Percentiles rank a stretch among this genome's conserved stretches.
Conservation (phyloP, 2,797 vertebrate genomes). For the Mergus octosetaceus region DNA sequence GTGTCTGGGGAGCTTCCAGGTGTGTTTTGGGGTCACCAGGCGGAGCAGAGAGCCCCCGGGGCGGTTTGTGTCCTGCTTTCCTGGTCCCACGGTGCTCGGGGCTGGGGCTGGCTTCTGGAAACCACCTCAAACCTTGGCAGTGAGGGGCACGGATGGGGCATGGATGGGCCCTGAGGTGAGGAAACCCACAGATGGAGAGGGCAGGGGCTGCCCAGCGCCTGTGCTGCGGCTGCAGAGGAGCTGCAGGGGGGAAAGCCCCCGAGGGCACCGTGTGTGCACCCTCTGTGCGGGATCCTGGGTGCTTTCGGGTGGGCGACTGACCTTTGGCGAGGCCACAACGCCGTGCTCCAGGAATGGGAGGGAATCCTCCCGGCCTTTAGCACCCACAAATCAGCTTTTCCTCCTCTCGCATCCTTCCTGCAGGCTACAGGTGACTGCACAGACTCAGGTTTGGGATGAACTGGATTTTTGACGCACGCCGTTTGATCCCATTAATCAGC, state of each 20-base stretch:
- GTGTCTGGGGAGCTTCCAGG: not conserved
- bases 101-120: not conserved
- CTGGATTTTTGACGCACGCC: not conserved
- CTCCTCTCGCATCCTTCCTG: conserved; percentile 23
- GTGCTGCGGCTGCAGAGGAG: too few relatives aligned
- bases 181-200: accelerated
- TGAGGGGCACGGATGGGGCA: accelerated
- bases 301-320: not conserved
- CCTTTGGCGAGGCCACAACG: not conserved
- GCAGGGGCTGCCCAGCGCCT: not conserved
- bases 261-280: not conserved
- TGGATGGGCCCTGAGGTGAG: accelerated
- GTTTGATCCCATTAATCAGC: not conserved
- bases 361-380: not conserved
- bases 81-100: accelerated
- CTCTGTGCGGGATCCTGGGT: not conserved
- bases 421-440: not conserved
- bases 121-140: not conserved
- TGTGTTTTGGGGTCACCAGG: not conserved
- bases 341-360: not conserved
- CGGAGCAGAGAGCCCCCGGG: not conserved
- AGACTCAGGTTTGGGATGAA: not conserved
- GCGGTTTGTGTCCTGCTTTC: not conserved
- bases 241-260: accelerated
- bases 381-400: conserved; percentile 58